A percentile compares a stretch with the other conserved stretches of the same genome.
Evolutionary conservation across 2,888 invertebrate species (phyloP).

Genomic region (Phyto melanocephala): DNA sequence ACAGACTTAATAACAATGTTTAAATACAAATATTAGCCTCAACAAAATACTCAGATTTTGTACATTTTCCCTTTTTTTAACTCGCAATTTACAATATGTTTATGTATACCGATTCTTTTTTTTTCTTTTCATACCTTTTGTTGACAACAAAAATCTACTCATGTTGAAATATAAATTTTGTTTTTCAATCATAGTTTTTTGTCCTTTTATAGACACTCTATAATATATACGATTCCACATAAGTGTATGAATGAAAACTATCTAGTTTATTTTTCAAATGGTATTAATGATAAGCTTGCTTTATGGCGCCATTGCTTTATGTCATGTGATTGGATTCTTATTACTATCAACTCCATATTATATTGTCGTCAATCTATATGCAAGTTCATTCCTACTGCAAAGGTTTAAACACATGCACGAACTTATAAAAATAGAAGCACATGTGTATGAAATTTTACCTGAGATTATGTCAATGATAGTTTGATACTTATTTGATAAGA

Average conservation of each 20-base stretch:
- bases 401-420: no score
- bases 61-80: conserved; percentile 18
- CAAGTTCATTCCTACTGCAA: no score
- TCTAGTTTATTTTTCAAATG: background rate
- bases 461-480: no score
- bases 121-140: conserved; percentile 2
- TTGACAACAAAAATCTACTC: conserved; percentile 50
- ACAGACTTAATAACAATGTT: conserved; percentile 1
- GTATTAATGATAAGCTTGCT: background rate
- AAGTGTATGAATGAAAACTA: conserved; percentile 6
- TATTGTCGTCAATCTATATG: conserved; percentile 48
- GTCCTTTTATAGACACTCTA: background rate
- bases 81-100: background rate
- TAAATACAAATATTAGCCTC: conserved; percentile 38
- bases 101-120: no score
- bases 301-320: conserved; percentile 11
- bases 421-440: no score
- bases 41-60: conserved; percentile 45
- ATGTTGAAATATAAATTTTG: conserved; percentile 48
- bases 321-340: conserved; percentile 50
- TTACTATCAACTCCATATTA: conserved; percentile 47
- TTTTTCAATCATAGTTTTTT: background rate
- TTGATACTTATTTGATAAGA: no score
- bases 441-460: no score
- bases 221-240: background rate